These are phyloP conservation scores for Plutomurus gul DNA, from an alignment of 1,140 invertebrate species.

Conservation along the genomic window DNA sequence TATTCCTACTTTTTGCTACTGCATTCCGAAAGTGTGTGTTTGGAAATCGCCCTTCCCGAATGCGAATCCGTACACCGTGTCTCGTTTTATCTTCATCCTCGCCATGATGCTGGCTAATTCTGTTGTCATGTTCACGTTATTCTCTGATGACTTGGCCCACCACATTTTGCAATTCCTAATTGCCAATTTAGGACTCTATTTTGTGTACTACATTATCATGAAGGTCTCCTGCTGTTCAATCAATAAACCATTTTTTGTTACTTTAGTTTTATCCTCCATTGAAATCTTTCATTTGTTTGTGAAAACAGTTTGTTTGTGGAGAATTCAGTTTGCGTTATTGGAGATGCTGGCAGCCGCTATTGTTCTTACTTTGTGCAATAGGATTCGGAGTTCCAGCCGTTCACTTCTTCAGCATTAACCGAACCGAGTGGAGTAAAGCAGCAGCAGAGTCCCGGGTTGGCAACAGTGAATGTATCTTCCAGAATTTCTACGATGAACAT, in stretches of 20 bases:
- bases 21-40: background rate
- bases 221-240: background rate
- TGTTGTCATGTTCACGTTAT: background rate
- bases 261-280: background rate
- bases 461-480: conserved; percentile 41
- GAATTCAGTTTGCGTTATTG: background rate
- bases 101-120: background rate
- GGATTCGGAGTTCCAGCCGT: background rate
- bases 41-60: background rate
- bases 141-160: background rate
- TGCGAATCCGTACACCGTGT: background rate
- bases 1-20: background rate
- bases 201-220: background rate
- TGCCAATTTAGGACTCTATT: background rate
- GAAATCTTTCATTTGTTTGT: background rate
- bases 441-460: conserved; percentile 43
- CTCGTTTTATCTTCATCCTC: background rate
- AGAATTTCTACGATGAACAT: conserved; percentile 50
- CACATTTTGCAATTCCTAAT: background rate
- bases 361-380: background rate
- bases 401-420: background rate
- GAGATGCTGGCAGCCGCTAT: background rate
- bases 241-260: background rate
- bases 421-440: background rate
- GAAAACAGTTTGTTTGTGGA: background rate